Evolutionary conservation across 2,113 vertebrate genomes (phyloP).

Genomic region (Bubalus kerabau): DNA sequence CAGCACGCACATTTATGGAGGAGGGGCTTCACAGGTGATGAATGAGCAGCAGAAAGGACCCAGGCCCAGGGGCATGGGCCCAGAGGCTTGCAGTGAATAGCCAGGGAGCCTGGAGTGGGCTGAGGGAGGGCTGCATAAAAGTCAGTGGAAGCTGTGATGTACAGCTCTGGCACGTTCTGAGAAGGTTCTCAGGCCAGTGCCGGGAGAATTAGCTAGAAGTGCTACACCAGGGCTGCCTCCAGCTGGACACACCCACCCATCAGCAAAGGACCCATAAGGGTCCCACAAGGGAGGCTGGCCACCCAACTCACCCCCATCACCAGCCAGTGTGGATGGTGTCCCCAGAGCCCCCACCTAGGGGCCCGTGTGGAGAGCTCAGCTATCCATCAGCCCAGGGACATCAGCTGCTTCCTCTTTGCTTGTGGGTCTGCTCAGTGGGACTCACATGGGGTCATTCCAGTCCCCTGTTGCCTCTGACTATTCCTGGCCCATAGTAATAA

Average conservation of each 20-base stretch:
- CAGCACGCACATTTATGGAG: fast-evolving
- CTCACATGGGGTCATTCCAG: neutral
- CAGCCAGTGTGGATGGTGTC: neutral
- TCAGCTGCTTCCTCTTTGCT: neutral
- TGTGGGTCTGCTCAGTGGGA: neutral
- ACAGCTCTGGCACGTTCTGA: fast-evolving
- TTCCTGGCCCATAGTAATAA: neutral
- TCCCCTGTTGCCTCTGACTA: neutral
- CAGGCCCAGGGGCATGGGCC: neutral
- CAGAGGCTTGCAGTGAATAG: neutral
- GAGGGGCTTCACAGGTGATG: neutral
- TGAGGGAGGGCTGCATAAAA: fast-evolving
- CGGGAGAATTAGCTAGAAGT: neutral
- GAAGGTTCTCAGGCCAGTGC: neutral
- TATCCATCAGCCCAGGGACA: neutral
- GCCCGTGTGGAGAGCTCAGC: neutral
- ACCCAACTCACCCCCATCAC: neutral
- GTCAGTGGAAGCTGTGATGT: neutral
- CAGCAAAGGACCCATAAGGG: neutral
- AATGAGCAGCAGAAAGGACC: neutral
- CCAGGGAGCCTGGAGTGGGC: neutral
- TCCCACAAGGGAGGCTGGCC: neutral
- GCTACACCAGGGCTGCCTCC: no score
- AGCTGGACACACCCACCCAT: neutral
- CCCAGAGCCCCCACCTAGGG: neutral